phyloP scores from a whole-genome alignment of 2,113 vertebrate genomes.

The Pseudorasbora parva region DNA sequence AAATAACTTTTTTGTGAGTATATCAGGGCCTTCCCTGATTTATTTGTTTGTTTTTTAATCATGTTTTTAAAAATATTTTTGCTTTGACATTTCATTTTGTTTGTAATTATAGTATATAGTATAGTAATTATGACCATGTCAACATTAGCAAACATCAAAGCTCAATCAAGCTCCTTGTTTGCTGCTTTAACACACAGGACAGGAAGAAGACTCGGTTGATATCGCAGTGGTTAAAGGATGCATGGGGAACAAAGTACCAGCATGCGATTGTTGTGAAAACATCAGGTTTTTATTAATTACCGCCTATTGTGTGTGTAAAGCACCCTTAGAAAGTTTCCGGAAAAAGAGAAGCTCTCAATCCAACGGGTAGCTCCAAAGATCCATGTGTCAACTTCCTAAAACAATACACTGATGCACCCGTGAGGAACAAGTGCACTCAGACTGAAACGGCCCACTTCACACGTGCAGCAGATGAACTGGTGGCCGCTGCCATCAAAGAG shows the following conservation, averaged over 20 bases:
- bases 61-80: neutral
- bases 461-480: constrained; percentile 53
- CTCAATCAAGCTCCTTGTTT: neutral
- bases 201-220: constrained; percentile 19
- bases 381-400: constrained; percentile 50
- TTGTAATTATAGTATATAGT: neutral
- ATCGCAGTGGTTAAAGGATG: constrained; percentile 6
- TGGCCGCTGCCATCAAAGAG: constrained; percentile 56
- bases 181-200: neutral
- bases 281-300: constrained; percentile 45
- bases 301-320: constrained; percentile 51
- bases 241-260: constrained; percentile 47
- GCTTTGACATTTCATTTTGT: neutral
- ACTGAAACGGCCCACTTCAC: constrained; percentile 53
- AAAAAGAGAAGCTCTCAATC: constrained; percentile 27
- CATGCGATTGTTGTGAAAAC: constrained; percentile 33
- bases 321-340: constrained; percentile 34
- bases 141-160: neutral
- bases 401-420: constrained; percentile 43
- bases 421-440: constrained; percentile 59
- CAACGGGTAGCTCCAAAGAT: constrained; percentile 21
- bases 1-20: no score
- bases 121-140: neutral
- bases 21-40: no score
- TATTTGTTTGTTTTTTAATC: neutral